phyloP scores from a whole-genome alignment of 2,888 invertebrate species.

The Synergus japonicus region DNA sequence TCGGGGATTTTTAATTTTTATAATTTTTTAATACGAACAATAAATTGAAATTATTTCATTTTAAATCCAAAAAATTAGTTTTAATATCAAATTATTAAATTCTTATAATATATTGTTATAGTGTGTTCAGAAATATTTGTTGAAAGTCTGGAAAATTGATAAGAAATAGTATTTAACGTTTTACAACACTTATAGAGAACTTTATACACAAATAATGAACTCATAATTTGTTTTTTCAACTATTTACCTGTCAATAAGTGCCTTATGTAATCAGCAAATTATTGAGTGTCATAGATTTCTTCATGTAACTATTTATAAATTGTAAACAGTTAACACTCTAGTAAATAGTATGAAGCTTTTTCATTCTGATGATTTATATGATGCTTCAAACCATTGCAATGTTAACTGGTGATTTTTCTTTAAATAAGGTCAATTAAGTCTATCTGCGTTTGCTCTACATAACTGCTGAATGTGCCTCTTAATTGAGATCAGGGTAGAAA shows the following conservation, averaged over 20 bases:
- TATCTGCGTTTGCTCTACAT: conserved; percentile 52
- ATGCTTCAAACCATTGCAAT: conserved; percentile 20
- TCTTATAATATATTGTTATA: too few species aligned
- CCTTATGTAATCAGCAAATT: not conserved
- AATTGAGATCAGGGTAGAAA: not conserved
- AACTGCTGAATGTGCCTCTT: not conserved
- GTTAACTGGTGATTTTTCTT: conserved; percentile 47
- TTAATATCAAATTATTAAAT: too few species aligned
- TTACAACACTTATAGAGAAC: not conserved
- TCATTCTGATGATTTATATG: conserved; percentile 17
- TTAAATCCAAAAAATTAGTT: too few species aligned
- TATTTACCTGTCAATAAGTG: not conserved
- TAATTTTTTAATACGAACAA: too few species aligned
- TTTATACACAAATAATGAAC: not conserved
- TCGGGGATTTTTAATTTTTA: too few species aligned
- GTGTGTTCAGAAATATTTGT: too few species aligned
- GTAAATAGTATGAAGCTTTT: not conserved
- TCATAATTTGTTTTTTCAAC: not conserved
- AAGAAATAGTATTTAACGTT: too few species aligned
- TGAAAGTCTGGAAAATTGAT: too few species aligned
- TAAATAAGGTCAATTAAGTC: conserved; percentile 67
- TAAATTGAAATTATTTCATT: too few species aligned
- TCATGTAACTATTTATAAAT: not conserved
- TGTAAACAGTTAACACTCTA: not conserved
- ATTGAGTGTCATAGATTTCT: not conserved